phyloP scores from a whole-genome alignment of 2,113 vertebrate genomes.

The Arothron firmamentum region DNA sequence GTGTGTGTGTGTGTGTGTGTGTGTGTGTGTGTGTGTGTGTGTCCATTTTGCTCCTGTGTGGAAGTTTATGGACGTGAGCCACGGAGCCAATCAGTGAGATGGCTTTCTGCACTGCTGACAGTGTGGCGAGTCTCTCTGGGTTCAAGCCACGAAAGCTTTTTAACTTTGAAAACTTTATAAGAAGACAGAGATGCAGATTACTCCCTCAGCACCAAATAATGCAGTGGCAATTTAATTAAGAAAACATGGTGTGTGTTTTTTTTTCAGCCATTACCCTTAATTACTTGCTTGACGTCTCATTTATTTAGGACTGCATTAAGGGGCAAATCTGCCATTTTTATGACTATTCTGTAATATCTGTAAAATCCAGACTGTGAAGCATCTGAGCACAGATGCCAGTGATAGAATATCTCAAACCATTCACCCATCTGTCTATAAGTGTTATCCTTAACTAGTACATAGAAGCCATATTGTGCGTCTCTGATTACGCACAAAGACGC shows the following conservation, averaged over 20 bases:
- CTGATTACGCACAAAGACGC: slow-evolving; percentile 14
- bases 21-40: neutral
- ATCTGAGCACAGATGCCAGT: slow-evolving; percentile 58
- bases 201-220: slow-evolving; percentile 30
- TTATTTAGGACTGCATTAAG: slow-evolving; percentile 17
- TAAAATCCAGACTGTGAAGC: slow-evolving; percentile 41
- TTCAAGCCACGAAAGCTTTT: slow-evolving; percentile 66
- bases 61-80: slow-evolving; percentile 45
- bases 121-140: slow-evolving; percentile 47
- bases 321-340: slow-evolving; percentile 30
- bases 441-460: slow-evolving; percentile 48
- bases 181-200: slow-evolving; percentile 45
- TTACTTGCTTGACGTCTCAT: slow-evolving; percentile 20
- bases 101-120: slow-evolving; percentile 58
- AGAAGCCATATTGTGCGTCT: slow-evolving; percentile 28
- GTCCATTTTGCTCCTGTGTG: slow-evolving; percentile 5
- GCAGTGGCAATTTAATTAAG: too few relatives aligned
- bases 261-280: slow-evolving; percentile 19
- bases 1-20: neutral
- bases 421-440: slow-evolving; percentile 59
- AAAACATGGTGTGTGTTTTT: slow-evolving; percentile 4
- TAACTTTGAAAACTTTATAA: slow-evolving; percentile 49
- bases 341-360: slow-evolving; percentile 30
- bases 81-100: slow-evolving; percentile 60
- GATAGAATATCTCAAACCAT: slow-evolving; percentile 54